Evolutionary conservation across 2,797 vertebrate species (phyloP), one percentile per base, ranked within the genome.

Genomic region (Buphagus erythrorhynchus): DNA sequence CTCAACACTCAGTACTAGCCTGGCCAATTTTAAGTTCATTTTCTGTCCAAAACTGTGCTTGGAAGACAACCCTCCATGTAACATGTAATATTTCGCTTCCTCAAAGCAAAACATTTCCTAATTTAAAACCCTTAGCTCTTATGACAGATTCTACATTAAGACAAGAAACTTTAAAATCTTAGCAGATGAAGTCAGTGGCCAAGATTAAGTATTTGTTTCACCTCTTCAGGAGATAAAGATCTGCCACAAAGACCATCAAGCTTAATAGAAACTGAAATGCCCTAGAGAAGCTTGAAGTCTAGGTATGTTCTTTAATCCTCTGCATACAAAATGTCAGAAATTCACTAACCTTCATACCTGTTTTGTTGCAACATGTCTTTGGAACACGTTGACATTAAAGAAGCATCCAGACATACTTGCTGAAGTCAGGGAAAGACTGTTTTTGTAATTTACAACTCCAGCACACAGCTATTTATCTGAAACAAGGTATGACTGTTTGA

Each of bases 331-430:
- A 96, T 83, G 94, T 36, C 82, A 95, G 91, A 95, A 94, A 93
- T 94, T 61, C 62, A 62, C 65, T 68, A 38, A 74, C 61, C 22
- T 77, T 95, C 94, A 95, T 88, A 83, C 87, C 65, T 90, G 95
- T n/a, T 89, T 54, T 96, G 96, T 97, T 95, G 65, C 72, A 93
- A 97, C 96, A 86, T 0, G 93, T 33, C 79, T 86, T 86, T 83
- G 68, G 66, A 94, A 95, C 52, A 74, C 14, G 8, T 36, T 86
- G 88, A 90, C 95, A 49, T 74, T 82, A 88, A 92, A 95, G 61
- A 73, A 80, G 78, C 78, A 90, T 49, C 57, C 82, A 94, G 87
- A 83, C 28, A 33, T 67, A 86, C 16, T 93, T 95, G 89, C 96
- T 95, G 78, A 85, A 93, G 84, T 93, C 89, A 95, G 89, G 87